A percentile compares a stretch with the other conserved stretches of the same genome.
Evolutionary conservation across 2,113 vertebrate species (phyloP).

Genomic region (Telmatochromis sp.): DNA sequence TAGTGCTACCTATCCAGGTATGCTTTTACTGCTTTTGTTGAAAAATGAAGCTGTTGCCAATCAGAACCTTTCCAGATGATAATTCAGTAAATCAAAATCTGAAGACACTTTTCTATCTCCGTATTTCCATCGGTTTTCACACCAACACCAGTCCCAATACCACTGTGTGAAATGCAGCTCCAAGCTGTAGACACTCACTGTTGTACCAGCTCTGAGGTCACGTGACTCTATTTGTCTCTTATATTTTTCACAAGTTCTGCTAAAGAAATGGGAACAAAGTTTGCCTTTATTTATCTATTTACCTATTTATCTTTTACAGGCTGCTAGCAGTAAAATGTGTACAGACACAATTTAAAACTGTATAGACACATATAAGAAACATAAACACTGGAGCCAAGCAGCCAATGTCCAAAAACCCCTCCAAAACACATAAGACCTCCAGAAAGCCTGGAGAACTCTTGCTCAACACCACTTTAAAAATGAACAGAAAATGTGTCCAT

Average conservation of each 20-base stretch:
- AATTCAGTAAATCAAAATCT: neutral
- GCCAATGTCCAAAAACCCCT: neutral
- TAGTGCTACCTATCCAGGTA: neutral
- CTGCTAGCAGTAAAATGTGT: neutral
- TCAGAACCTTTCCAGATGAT: neutral
- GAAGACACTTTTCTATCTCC: neutral
- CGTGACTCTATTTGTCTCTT: neutral
- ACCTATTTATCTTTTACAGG: neutral
- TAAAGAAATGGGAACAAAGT: neutral
- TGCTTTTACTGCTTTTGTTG: neutral
- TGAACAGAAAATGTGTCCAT: neutral
- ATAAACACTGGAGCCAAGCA: neutral
- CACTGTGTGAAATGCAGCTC: neutral
- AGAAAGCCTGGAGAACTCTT: neutral
- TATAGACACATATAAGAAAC: neutral
- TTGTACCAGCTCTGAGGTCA: neutral
- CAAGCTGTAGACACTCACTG: neutral
- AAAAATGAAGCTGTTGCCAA: neutral
- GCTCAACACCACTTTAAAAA: neutral
- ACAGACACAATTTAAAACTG: neutral
- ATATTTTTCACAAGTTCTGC: neutral
- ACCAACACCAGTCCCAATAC: neutral
- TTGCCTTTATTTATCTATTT: neutral
- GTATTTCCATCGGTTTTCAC: neutral
- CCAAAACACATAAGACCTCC: neutral